phyloP scores from a whole-genome alignment of 1,140 invertebrate species.

The Magallana gigas region DNA sequence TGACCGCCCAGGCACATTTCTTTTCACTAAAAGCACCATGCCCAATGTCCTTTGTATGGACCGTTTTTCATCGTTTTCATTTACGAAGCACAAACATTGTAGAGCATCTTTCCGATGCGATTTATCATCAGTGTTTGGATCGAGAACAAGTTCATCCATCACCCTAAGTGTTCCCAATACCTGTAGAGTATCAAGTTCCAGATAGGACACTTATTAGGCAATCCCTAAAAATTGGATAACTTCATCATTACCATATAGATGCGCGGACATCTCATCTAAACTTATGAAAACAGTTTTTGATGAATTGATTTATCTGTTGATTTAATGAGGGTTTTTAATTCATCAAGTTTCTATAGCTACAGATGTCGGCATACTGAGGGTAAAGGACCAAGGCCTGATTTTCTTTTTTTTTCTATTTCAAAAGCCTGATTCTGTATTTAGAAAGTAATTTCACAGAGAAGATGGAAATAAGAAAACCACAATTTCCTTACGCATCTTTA shows the following conservation, averaged over 20 bases:
- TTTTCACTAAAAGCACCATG: not conserved
- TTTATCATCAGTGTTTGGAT: conserved; percentile 25
- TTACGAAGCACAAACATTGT: conserved; percentile 23
- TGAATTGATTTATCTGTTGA: too few species aligned
- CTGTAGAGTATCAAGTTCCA: not conserved
- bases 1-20: not conserved
- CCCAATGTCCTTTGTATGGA: not conserved
- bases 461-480: too few species aligned
- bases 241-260: not conserved
- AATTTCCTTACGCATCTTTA: too few species aligned
- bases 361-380: too few species aligned
- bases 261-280: not conserved
- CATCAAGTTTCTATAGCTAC: too few species aligned
- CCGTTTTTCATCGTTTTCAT: conserved; percentile 21
- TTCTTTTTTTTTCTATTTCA: too few species aligned
- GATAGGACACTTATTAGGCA: not conserved
- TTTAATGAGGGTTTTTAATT: too few species aligned
- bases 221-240: not conserved
- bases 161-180: conserved; percentile 3
- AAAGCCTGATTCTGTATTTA: too few species aligned
- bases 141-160: not conserved
- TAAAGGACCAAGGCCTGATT: too few species aligned
- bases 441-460: too few species aligned
- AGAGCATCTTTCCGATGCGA: not conserved
- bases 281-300: too few species aligned